These are phyloP conservation scores for Trichopria drosophilae DNA, from an alignment of 2,888 invertebrate genomes.

Conservation along the genomic window DNA sequence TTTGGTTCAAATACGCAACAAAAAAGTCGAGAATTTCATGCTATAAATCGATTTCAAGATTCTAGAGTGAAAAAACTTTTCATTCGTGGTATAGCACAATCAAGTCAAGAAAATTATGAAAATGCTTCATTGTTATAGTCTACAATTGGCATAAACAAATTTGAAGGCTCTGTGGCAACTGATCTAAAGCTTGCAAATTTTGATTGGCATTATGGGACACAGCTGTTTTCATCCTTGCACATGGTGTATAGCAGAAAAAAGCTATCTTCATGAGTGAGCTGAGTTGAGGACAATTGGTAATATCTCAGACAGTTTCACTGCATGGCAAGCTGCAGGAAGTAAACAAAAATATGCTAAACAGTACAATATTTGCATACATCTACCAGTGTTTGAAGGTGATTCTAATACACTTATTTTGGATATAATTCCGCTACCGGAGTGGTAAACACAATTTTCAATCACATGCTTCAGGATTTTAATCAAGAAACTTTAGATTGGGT, in stretches of 20 bases:
- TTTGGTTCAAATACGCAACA: too few relatives aligned
- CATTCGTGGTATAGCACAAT: constrained; percentile 2
- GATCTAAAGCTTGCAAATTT: constrained; percentile 22
- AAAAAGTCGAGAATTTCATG: too few relatives aligned
- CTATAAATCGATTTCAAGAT: constrained; percentile 23
- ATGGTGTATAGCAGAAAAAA: constrained; percentile 16
- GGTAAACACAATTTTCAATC: constrained; percentile 10
- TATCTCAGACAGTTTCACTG: too few relatives aligned
- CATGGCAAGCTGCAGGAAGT: constrained; percentile 4
- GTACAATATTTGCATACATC: constrained; percentile 5
- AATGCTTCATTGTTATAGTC: constrained; percentile 15
- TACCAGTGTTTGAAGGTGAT: constrained; percentile 4
- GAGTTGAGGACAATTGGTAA: constrained; percentile 11
- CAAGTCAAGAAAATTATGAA: constrained; percentile 20
- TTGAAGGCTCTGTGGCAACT: constrained; percentile 13
- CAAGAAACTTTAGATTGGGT: constrained; percentile 7
- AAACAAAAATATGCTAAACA: constrained; percentile 7
- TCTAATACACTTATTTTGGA: constrained; percentile 2
- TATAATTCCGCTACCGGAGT: constrained; percentile 18
- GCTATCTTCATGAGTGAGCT: constrained; percentile 4
- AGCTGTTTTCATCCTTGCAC: constrained; percentile 15
- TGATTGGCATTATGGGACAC: constrained; percentile 21
- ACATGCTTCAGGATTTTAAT: constrained; percentile 12
- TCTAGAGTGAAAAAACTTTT: constrained; percentile 9
- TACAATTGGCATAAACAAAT: constrained; percentile 10